phyloP scores from a whole-genome alignment of 1,140 invertebrate genomes.

The Plectus sambesii region DNA sequence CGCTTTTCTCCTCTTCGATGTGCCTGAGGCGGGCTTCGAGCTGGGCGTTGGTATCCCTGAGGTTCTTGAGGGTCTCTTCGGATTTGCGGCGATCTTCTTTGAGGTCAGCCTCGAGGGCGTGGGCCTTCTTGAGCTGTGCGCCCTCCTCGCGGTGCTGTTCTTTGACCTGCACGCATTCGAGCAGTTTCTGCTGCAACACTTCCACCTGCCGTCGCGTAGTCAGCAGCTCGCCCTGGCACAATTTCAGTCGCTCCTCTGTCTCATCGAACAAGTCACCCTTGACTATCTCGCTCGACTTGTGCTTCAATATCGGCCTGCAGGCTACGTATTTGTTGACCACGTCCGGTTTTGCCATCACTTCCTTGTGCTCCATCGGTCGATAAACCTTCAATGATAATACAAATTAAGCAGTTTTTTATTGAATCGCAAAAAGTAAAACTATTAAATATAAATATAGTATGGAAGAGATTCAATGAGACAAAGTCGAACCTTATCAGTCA shows the following conservation, averaged over 20 bases:
- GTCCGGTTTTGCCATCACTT: conserved; percentile 9
- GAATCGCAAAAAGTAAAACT: too few species aligned
- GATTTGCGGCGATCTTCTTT: conserved; percentile 1
- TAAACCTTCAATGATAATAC: conserved; percentile 10
- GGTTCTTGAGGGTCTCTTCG: conserved; percentile 1
- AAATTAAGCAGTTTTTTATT: too few species aligned
- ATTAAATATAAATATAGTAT: too few species aligned
- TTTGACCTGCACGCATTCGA: conserved; percentile 4
- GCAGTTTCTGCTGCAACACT: conserved; percentile 28
- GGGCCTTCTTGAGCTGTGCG: background rate
- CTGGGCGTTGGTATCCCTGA: conserved; percentile 5
- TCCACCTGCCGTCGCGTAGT: conserved; percentile 23
- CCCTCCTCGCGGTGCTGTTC: background rate
- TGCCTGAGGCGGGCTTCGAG: background rate
- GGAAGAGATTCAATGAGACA: background rate
- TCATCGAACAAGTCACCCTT: conserved; percentile 33
- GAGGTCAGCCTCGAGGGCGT: conserved; percentile 4
- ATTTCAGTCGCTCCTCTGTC: conserved; percentile 23
- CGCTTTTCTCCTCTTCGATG: conserved; percentile 22
- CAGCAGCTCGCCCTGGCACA: conserved; percentile 20
- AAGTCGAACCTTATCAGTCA: conserved; percentile 26
- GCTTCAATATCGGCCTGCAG: conserved; percentile 36
- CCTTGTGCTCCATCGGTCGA: background rate
- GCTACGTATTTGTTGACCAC: conserved; percentile 40
- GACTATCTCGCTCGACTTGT: conserved; percentile 20